phyloP scores from a whole-genome alignment of 2,888 invertebrate genomes.

The Hypolimnas misippus region DNA sequence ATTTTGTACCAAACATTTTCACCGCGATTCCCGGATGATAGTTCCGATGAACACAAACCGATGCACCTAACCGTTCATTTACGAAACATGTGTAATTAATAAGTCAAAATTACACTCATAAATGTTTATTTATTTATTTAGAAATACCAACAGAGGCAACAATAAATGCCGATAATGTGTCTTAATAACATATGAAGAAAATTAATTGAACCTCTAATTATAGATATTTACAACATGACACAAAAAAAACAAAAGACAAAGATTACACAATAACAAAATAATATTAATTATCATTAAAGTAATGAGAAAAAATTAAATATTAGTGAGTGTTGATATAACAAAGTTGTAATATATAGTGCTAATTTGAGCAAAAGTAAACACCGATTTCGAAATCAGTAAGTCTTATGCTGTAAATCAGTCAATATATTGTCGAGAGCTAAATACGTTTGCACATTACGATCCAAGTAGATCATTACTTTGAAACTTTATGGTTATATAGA shows the following conservation, averaged over 20 bases:
- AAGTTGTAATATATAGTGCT: background rate
- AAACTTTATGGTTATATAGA: slow-evolving; percentile 2
- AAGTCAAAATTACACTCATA: background rate
- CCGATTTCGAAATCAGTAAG: background rate
- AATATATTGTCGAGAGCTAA: background rate
- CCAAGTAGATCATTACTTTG: background rate
- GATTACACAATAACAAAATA: too few species aligned
- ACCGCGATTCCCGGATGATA: slow-evolving; percentile 28
- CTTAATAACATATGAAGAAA: too few species aligned
- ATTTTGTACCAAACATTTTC: slow-evolving; percentile 15
- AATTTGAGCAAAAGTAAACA: background rate
- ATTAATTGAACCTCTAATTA: too few species aligned
- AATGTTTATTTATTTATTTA: too few species aligned
- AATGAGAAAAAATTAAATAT: too few species aligned
- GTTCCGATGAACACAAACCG: slow-evolving; percentile 21
- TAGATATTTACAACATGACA: too few species aligned
- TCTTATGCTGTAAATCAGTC: background rate
- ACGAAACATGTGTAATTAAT: background rate
- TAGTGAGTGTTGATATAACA: too few species aligned
- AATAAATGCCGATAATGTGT: too few species aligned
- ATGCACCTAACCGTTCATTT: background rate
- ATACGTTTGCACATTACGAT: background rate
- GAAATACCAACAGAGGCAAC: too few species aligned
- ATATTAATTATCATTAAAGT: too few species aligned
- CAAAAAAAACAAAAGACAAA: too few species aligned